Evolutionary conservation across 2,888 invertebrate species (phyloP).

Genomic region (Cheilosia scutellata): DNA sequence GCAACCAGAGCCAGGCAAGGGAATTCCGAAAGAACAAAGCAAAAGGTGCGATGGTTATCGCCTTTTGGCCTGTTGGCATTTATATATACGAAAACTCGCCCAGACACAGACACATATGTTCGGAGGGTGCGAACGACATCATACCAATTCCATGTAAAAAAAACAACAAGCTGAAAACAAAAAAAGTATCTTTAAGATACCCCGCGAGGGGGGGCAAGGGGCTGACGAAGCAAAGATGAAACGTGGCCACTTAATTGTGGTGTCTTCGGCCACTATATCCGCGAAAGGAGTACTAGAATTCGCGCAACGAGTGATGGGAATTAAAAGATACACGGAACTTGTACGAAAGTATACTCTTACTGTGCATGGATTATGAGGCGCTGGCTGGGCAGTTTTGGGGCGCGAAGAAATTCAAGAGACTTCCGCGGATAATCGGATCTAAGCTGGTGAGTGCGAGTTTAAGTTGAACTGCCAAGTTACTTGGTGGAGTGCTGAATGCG

Average conservation of each 20-base stretch:
- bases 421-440: slow-evolving; percentile 69
- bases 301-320: slow-evolving; percentile 59
- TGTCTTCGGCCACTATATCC: slow-evolving; percentile 22
- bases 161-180: slow-evolving; percentile 6
- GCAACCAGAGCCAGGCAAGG: background rate
- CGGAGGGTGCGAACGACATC: slow-evolving; percentile 27
- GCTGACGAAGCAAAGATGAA: slow-evolving; percentile 37
- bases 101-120: slow-evolving; percentile 61
- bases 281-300: slow-evolving; percentile 19
- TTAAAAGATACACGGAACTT: slow-evolving; percentile 57
- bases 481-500: background rate
- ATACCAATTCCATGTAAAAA: background rate
- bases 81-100: slow-evolving; percentile 27
- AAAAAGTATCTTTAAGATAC: slow-evolving; percentile 48
- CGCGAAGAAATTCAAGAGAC: slow-evolving; percentile 55
- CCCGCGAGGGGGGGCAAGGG: background rate
- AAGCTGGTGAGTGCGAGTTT: slow-evolving; percentile 22
- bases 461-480: background rate
- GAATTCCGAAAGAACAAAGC: slow-evolving; percentile 36
- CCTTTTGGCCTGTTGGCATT: slow-evolving; percentile 29
- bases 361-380: slow-evolving; percentile 57
- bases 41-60: slow-evolving; percentile 72
- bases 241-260: slow-evolving; percentile 71
- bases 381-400: slow-evolving; percentile 69
- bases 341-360: background rate